Percentiles rank a stretch among this genome's conserved stretches.
These are phyloP conservation scores for Hirtodrosophila confusa DNA, from an alignment of 2,888 invertebrate genomes.

Conservation along the genomic window DNA sequence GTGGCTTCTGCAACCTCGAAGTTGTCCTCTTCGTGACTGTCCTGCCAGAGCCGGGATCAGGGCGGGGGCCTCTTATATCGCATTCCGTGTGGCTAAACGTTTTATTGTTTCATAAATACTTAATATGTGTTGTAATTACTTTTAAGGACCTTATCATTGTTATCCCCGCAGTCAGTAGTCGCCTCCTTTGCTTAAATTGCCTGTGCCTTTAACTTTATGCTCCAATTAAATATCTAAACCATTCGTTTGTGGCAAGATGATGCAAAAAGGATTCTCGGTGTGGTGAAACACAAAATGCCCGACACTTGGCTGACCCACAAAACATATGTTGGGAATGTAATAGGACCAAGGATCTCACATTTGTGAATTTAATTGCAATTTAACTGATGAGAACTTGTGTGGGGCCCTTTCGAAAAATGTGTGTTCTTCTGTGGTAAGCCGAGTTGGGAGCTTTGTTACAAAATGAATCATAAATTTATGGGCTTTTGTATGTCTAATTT, in stretches of 20 bases:
- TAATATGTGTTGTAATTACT: constrained; percentile 75
- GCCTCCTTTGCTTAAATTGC: constrained; percentile 29
- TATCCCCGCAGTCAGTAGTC: constrained; percentile 8
- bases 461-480: not conserved
- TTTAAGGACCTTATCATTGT: constrained; percentile 63
- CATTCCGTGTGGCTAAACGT: constrained; percentile 52
- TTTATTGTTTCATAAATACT: constrained; percentile 79
- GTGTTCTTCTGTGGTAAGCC: no score
- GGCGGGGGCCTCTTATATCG: no score
- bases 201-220: constrained; percentile 26
- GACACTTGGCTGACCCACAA: constrained; percentile 39
- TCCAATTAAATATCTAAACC: constrained; percentile 41
- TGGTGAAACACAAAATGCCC: constrained; percentile 49
- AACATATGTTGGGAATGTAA: constrained; percentile 46
- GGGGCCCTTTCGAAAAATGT: not conserved
- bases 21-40: not conserved
- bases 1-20: not conserved
- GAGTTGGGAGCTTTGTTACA: no score
- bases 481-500: not conserved
- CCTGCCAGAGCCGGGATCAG: no score
- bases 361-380: constrained; percentile 68
- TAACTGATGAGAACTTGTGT: constrained; percentile 38
- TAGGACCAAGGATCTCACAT: constrained; percentile 13
- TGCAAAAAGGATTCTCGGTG: constrained; percentile 35
- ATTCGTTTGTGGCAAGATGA: constrained; percentile 29